Evolutionary conservation across 2,797 vertebrate species (phyloP), one percentile per base, ranked within the genome.

Genomic region (Propithecus perrieri): DNA sequence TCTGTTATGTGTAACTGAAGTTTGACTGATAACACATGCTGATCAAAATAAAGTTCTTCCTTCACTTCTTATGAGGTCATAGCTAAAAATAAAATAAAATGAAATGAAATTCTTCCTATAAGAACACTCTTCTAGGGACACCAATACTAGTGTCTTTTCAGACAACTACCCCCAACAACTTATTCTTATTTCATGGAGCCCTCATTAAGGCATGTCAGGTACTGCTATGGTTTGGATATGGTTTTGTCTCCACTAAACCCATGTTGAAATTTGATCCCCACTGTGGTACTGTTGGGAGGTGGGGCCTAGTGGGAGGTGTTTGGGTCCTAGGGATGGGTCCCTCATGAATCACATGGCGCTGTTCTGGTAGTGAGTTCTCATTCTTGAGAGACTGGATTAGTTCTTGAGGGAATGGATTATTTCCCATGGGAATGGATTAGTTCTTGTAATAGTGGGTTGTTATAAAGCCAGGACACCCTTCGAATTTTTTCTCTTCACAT

Each of bases 41-140:
- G 12, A 90, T 87, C 76, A 92, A 89, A 88, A 81, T 84, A 35
- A 91, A 93, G 57, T 91, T 91, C 69, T 92, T 97, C 67, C 46
- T 85, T 57, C 55, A 57, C 8, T 57, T 57, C 22, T 4, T 24
- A 24, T 57, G 55, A 57, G 22, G 55, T 57, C 55, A 57, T 57
- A 57, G 55, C 55, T 57, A 57, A 57, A 57, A 57, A 57, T 57
- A 57, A 57, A 55, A 55, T 55, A 55, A 55, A 55, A 55, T 55
- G 22, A n/a, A 43, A 43, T 43, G 43, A 93, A 93, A 53, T 89
- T 91, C 75, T 89, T 97, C 74, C 46, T 85, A 61, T 63, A 85
- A 76, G 75, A 85, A 65, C 48, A 83, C 38, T 71, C 10, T 75
- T 48, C 91, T 76, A 89, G 46, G 55, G 41, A 93, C 53, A 94